Evolutionary conservation across 2,888 invertebrate species (phyloP).

Genomic region (Iphiclides podalirius): DNA sequence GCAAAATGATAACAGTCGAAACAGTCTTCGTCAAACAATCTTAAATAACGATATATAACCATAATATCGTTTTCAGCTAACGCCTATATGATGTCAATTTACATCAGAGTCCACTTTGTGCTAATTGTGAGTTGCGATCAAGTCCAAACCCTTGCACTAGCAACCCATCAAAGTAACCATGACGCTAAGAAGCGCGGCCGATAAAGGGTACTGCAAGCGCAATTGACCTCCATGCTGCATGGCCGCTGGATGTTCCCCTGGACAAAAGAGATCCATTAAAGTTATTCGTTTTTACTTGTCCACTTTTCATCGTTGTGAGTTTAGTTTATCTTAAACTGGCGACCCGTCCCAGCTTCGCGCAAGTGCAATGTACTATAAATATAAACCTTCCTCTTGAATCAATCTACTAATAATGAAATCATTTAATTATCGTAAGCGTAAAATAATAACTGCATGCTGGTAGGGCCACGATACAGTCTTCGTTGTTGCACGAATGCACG

Average conservation of each 20-base stretch:
- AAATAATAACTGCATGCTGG: too few species aligned
- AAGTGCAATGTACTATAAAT: too few species aligned
- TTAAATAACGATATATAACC: background rate
- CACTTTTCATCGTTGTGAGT: too few species aligned
- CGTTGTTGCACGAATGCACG: too few species aligned
- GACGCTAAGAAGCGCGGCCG: slow-evolving; percentile 85
- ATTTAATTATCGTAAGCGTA: too few species aligned
- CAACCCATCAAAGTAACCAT: slow-evolving; percentile 81
- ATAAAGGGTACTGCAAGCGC: slow-evolving; percentile 85
- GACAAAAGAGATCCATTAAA: too few species aligned
- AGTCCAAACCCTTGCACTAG: slow-evolving; percentile 45
- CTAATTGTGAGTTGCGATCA: background rate
- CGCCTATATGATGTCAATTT: slow-evolving; percentile 8
- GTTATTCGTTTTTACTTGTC: too few species aligned
- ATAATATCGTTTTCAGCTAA: background rate
- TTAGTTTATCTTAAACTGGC: too few species aligned
- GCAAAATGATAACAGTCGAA: background rate
- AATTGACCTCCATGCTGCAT: slow-evolving; percentile 90
- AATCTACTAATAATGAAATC: too few species aligned
- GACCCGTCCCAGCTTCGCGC: too few species aligned
- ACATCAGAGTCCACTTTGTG: slow-evolving; percentile 11
- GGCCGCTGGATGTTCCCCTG: slow-evolving; percentile 92
- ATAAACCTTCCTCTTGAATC: too few species aligned
- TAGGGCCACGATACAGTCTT: too few species aligned
- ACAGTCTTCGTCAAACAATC: background rate